These are phyloP conservation scores for Phycodurus eques DNA, from an alignment of 2,113 vertebrate genomes.

Conservation along the genomic window DNA sequence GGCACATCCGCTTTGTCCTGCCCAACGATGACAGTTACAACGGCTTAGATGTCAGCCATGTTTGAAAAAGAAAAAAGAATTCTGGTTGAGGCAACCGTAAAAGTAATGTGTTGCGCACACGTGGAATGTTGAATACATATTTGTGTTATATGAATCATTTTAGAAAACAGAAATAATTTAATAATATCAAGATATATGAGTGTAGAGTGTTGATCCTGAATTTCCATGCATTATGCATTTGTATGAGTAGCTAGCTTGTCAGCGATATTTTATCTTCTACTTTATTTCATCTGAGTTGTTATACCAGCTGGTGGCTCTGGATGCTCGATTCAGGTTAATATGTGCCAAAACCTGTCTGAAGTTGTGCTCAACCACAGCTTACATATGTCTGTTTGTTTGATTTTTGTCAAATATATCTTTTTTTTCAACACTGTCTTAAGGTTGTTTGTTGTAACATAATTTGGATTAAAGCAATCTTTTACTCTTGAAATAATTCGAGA, in stretches of 20 bases:
- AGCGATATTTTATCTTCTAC: not conserved
- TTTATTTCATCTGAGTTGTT: slow-evolving; percentile 14
- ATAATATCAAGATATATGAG: not conserved
- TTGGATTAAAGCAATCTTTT: slow-evolving; percentile 30
- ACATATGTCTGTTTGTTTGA: not conserved
- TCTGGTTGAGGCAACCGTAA: not conserved
- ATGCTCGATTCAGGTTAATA: not conserved
- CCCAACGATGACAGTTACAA: slow-evolving; percentile 40
- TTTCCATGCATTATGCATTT: slow-evolving; percentile 10
- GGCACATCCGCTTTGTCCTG: slow-evolving; percentile 54
- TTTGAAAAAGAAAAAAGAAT: slow-evolving; percentile 38
- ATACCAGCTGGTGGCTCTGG: not conserved
- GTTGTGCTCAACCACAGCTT: not conserved
- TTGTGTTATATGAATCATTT: not conserved
- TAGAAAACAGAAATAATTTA: not conserved
- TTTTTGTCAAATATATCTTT: not conserved
- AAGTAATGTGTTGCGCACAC: not conserved
- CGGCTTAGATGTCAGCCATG: slow-evolving; percentile 59
- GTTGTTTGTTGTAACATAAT: not conserved
- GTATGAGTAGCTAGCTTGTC: not conserved
- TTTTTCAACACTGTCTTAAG: not conserved
- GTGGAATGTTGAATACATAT: slow-evolving; percentile 5
- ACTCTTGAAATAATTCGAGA: not conserved
- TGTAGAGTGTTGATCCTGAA: not conserved
- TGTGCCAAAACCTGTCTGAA: not conserved